phyloP scores from a whole-genome alignment of 2,888 invertebrate species.

The Nymphalis c-album region DNA sequence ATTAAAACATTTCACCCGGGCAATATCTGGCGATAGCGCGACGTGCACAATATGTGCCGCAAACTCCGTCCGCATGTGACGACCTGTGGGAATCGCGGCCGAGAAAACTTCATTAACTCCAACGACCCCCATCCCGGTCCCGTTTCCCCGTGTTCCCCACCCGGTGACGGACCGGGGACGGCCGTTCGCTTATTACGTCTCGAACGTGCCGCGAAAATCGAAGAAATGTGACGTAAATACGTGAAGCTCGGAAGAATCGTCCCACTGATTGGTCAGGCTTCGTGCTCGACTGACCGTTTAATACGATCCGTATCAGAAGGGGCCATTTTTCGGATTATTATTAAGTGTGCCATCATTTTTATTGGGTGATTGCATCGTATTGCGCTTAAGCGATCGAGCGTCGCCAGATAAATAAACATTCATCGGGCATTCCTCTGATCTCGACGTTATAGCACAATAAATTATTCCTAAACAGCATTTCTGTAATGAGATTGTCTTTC shows the following conservation, averaged over 20 bases:
- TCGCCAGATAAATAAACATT: slow-evolving; percentile 33
- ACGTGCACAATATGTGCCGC: slow-evolving; percentile 79
- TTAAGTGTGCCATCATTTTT: slow-evolving; percentile 65
- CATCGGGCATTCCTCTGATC: slow-evolving; percentile 10
- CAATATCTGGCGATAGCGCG: slow-evolving; percentile 74
- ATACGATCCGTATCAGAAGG: slow-evolving; percentile 74
- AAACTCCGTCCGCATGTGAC: slow-evolving; percentile 78
- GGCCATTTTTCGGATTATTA: slow-evolving; percentile 65
- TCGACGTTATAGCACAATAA: slow-evolving; percentile 8
- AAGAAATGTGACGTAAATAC: slow-evolving; percentile 80
- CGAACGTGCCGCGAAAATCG: slow-evolving; percentile 81
- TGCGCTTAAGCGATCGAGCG: slow-evolving; percentile 41
- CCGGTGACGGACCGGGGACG: slow-evolving; percentile 66
- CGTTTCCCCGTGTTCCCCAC: slow-evolving; percentile 41
- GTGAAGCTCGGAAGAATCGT: slow-evolving; percentile 72
- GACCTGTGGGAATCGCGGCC: slow-evolving; percentile 81
- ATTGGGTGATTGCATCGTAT: slow-evolving; percentile 54
- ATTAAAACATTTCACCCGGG: slow-evolving; percentile 79
- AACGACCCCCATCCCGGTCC: slow-evolving; percentile 57
- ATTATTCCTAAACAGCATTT: slow-evolving; percentile 19
- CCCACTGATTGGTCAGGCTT: slow-evolving; percentile 73
- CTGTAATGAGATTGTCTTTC: slow-evolving; percentile 23
- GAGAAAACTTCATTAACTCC: slow-evolving; percentile 82
- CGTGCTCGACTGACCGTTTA: slow-evolving; percentile 75
- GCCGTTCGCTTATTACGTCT: slow-evolving; percentile 78